Evolutionary conservation across 2,797 vertebrate species (phyloP).

Genomic region (Muscicapa striata): DNA sequence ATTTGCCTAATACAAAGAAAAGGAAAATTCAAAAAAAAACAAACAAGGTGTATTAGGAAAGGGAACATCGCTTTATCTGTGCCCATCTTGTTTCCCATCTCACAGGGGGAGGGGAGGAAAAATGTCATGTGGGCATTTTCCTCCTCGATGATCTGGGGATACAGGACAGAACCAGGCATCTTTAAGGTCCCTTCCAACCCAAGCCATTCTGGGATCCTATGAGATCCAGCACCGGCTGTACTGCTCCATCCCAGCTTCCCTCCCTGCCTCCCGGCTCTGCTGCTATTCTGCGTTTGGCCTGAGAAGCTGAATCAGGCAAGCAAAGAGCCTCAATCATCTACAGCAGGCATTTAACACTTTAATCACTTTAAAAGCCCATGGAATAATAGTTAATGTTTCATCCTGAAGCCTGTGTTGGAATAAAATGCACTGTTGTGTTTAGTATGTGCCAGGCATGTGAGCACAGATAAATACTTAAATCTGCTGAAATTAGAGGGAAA

Average conservation of each 20-base stretch:
- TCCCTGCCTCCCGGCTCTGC: conserved; percentile 42
- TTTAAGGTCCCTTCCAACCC: neutral
- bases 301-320: conserved; percentile 52
- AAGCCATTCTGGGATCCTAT: neutral
- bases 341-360: conserved; percentile 70
- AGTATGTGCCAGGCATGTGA: neutral
- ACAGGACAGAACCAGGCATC: neutral
- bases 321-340: neutral
- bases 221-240: neutral
- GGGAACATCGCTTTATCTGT: conserved; percentile 54
- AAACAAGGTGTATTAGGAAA: conserved; percentile 51
- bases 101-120: conserved; percentile 50
- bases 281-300: conserved; percentile 42
- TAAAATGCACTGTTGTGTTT: conserved; percentile 6
- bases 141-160: neutral
- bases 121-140: conserved; percentile 44
- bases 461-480: conserved; percentile 34
- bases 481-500: conserved; percentile 36
- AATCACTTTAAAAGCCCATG: conserved; percentile 65
- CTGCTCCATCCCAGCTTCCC: conserved; percentile 6
- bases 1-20: conserved; percentile 67
- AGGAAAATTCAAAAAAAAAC: neutral
- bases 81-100: conserved; percentile 45
- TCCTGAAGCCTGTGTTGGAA: neutral
- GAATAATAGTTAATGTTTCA: conserved; percentile 68